These are phyloP conservation scores for Ochotona princeps DNA, from an alignment of 2,113 vertebrate species.

Conservation along the genomic window DNA sequence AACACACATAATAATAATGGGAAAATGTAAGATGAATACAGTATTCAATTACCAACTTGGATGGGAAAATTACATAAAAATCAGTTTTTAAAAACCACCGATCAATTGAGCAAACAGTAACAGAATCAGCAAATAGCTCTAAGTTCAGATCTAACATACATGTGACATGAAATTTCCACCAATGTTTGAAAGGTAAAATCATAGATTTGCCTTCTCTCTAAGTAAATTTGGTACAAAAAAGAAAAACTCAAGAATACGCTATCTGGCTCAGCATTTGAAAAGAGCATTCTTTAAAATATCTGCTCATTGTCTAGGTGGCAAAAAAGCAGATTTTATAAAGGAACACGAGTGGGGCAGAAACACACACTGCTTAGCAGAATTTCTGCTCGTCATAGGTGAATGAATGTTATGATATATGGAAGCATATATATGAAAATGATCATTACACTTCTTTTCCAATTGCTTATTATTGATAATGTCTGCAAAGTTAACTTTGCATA, in stretches of 20 bases:
- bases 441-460: constrained; percentile 14
- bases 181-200: constrained; percentile 23
- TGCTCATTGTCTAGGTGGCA: background rate
- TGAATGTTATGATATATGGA: background rate
- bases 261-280: background rate
- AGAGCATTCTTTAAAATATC: background rate
- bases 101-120: background rate
- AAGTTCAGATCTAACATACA: constrained; percentile 14
- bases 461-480: constrained; percentile 3
- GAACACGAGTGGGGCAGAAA: background rate
- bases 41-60: constrained; percentile 1
- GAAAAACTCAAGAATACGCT: constrained; percentile 26
- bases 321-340: constrained; percentile 30
- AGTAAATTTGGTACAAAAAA: constrained; percentile 13
- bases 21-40: constrained; percentile 16
- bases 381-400: constrained; percentile 23
- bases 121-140: background rate
- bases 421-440: background rate
- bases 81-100: background rate
- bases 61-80: constrained; percentile 46
- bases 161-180: background rate
- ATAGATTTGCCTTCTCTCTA: background rate
- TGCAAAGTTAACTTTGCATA: constrained; percentile 30
- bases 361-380: background rate
- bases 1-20: background rate